Conservation (phyloP, 1,140 invertebrate genomes). For the Megalonaias nervosa region DNA sequence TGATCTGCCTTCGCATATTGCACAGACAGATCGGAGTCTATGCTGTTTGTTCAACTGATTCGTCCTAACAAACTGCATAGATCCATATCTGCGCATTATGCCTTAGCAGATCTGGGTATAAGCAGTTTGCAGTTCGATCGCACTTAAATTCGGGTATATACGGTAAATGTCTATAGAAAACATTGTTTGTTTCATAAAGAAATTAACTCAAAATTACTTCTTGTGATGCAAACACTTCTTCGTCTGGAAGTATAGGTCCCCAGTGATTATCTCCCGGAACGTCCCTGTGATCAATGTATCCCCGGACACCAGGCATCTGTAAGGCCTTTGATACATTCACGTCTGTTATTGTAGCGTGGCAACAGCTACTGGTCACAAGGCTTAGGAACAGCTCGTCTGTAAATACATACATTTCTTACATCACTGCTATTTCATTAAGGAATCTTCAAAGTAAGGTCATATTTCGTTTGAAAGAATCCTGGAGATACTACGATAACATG, state of each 20-base stretch:
- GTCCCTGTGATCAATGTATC: slow-evolving; percentile 64
- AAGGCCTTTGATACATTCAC: slow-evolving; percentile 81
- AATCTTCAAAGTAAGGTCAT: too few species aligned
- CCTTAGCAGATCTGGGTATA: too few species aligned
- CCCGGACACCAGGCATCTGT: slow-evolving; percentile 77
- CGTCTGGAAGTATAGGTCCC: slow-evolving; percentile 39
- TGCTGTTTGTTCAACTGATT: neutral
- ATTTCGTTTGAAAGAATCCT: too few species aligned
- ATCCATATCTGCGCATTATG: too few species aligned
- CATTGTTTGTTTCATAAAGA: neutral
- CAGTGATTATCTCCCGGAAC: slow-evolving; percentile 58
- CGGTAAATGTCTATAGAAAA: too few species aligned
- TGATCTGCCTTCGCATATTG: too few species aligned
- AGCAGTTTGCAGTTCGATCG: too few species aligned
- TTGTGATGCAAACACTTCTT: slow-evolving; percentile 56
- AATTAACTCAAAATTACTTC: slow-evolving; percentile 39
- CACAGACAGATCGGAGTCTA: too few species aligned
- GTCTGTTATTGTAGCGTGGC: slow-evolving; percentile 84
- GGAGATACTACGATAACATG: too few species aligned
- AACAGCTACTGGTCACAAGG: slow-evolving; percentile 83
- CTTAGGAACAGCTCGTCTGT: slow-evolving; percentile 78
- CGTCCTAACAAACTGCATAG: too few species aligned
- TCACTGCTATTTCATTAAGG: too few species aligned
- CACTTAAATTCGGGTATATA: neutral
- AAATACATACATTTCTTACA: slow-evolving; percentile 6